Percentiles rank a stretch among this genome's conserved stretches.
These are phyloP conservation scores for Lepidochitona cinerea DNA, from an alignment of 2,888 invertebrate genomes.

Conservation along the genomic window DNA sequence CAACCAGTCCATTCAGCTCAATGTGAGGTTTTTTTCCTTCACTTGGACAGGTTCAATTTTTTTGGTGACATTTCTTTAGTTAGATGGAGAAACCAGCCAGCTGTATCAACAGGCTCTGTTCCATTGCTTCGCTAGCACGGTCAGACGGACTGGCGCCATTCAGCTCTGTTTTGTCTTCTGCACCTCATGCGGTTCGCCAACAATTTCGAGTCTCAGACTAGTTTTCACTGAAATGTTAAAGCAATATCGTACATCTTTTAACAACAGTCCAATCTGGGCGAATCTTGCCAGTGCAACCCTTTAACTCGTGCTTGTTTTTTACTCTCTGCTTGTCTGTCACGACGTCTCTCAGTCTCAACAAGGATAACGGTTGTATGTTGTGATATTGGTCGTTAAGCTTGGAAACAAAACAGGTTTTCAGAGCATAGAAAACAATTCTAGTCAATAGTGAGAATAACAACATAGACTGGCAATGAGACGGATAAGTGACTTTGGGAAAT, in stretches of 20 bases:
- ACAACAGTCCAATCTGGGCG: slow-evolving; percentile 6
- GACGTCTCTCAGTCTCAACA: no score
- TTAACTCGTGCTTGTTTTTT: background rate
- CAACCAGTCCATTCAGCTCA: no score
- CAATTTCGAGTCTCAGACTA: background rate
- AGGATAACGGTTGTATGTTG: no score
- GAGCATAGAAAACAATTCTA: no score
- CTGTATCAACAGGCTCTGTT: background rate
- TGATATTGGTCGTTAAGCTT: no score
- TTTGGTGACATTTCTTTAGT: background rate
- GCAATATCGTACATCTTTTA: slow-evolving; percentile 6
- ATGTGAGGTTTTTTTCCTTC: no score
- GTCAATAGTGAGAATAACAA: no score
- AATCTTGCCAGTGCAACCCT: background rate
- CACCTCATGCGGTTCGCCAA: slow-evolving; percentile 6
- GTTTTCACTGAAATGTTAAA: slow-evolving; percentile 7
- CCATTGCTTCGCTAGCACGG: background rate
- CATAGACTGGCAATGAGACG: no score
- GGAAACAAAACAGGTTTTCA: no score
- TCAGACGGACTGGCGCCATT: background rate
- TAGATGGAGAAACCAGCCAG: background rate
- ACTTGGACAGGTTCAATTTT: no score
- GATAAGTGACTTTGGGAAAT: no score
- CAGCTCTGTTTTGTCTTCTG: slow-evolving; percentile 1
- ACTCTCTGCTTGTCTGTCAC: background rate